phyloP scores from a whole-genome alignment of 2,113 vertebrate genomes.

The Saccopteryx bilineata region DNA sequence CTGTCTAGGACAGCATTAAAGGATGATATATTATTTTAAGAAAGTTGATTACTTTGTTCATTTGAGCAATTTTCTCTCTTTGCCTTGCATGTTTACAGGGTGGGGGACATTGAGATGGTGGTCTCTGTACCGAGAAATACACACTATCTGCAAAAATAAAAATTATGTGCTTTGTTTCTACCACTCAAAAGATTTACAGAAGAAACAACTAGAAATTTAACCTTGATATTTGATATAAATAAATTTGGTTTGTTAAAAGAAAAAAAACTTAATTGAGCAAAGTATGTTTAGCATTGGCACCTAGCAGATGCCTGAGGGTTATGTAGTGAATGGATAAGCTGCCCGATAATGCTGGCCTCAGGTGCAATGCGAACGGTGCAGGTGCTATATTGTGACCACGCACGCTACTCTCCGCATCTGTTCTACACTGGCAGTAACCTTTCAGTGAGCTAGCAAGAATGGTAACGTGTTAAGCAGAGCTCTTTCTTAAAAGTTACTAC shows the following conservation, averaged over 20 bases:
- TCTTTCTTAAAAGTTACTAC: neutral
- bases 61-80: neutral
- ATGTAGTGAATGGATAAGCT: neutral
- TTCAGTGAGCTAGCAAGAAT: neutral
- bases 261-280: neutral
- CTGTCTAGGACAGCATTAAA: neutral
- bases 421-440: neutral
- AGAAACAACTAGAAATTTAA: neutral
- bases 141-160: neutral
- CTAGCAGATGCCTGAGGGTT: neutral
- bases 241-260: neutral
- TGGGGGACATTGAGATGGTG: neutral
- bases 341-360: neutral
- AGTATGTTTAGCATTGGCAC: neutral
- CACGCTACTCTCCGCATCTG: neutral
- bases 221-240: neutral
- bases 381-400: no score
- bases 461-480: neutral
- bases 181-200: neutral
- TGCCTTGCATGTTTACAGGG: neutral
- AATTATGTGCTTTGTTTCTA: neutral
- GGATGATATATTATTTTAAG: neutral
- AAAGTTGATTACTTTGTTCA: neutral
- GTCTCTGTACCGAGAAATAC: neutral
- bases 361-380: rapidly evolving